These are phyloP conservation scores for Cetonia aurata DNA, from an alignment of 2,888 invertebrate species.

Conservation along the genomic window DNA sequence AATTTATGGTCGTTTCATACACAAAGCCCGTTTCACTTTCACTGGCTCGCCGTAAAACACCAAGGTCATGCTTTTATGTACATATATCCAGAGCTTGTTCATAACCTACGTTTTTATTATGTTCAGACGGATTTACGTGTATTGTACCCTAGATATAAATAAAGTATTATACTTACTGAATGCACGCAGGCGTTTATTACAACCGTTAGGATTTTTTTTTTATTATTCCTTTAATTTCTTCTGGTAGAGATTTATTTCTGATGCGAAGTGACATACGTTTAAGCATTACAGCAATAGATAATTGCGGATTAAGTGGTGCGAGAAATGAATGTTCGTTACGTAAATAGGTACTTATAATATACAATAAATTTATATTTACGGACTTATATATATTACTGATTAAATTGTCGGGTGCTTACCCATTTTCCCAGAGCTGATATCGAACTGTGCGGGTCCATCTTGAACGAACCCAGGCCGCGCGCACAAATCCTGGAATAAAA, in stretches of 20 bases:
- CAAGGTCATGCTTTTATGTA: slow-evolving; percentile 1
- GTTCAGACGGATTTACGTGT: too few relatives aligned
- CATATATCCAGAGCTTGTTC: too few relatives aligned
- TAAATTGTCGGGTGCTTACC: slow-evolving; percentile 71
- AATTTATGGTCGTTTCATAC: neutral
- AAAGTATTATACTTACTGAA: too few relatives aligned
- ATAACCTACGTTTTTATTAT: too few relatives aligned
- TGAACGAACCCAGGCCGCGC: slow-evolving; percentile 83
- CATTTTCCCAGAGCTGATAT: slow-evolving; percentile 88
- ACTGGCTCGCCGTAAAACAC: neutral
- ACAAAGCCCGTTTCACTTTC: slow-evolving; percentile 6
- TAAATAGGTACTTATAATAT: too few relatives aligned
- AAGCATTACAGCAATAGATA: too few relatives aligned
- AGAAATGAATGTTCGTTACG: too few relatives aligned
- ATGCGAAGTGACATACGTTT: too few relatives aligned
- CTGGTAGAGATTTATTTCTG: neutral
- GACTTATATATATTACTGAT: too few relatives aligned
- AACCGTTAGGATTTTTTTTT: slow-evolving; percentile 5
- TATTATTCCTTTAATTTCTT: neutral
- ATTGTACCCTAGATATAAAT: too few relatives aligned
- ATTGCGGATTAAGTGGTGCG: too few relatives aligned
- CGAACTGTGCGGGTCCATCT: slow-evolving; percentile 84
- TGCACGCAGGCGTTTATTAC: neutral
- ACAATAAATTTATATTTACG: too few relatives aligned
- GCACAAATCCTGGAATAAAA: slow-evolving; percentile 77